Percentiles rank a stretch among this genome's conserved stretches.
These are phyloP conservation scores for Lycaena phlaeas DNA, from an alignment of 2,888 invertebrate genomes.

Conservation along the genomic window DNA sequence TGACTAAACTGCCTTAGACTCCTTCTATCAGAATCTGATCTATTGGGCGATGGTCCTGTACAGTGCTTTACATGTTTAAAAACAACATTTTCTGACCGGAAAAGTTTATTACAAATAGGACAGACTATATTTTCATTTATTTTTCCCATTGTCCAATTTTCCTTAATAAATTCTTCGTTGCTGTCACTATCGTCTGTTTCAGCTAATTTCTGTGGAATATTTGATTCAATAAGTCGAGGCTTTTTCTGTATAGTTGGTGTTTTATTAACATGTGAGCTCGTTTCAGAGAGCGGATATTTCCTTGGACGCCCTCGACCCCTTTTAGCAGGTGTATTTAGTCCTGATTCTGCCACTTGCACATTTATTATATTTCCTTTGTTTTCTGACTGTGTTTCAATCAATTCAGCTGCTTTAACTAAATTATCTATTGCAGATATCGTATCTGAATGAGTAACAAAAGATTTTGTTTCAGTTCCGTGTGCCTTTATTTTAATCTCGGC, in stretches of 20 bases:
- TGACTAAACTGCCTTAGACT: slow-evolving; percentile 37
- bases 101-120: slow-evolving; percentile 63
- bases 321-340: slow-evolving; percentile 42
- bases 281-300: slow-evolving; percentile 54
- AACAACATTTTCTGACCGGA: slow-evolving; percentile 65
- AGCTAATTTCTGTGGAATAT: slow-evolving; percentile 31
- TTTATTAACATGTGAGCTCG: slow-evolving; percentile 28
- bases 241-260: slow-evolving; percentile 48
- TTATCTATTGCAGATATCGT: slow-evolving; percentile 57
- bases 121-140: slow-evolving; percentile 67
- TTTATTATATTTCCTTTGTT: slow-evolving; percentile 25
- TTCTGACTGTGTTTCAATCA: slow-evolving; percentile 54
- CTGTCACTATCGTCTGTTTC: slow-evolving; percentile 34
- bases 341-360: slow-evolving; percentile 27
- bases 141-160: slow-evolving; percentile 70
- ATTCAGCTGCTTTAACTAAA: slow-evolving; percentile 61
- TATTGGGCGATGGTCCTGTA: slow-evolving; percentile 57
- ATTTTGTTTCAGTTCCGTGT: slow-evolving; percentile 26
- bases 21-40: slow-evolving; percentile 53
- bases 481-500: slow-evolving; percentile 18
- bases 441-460: slow-evolving; percentile 29
- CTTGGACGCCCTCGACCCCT: slow-evolving; percentile 61
- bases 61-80: slow-evolving; percentile 70
- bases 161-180: slow-evolving; percentile 42
- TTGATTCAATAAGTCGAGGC: slow-evolving; percentile 42